Base-by-base conservation (phyloP, 2,797 vertebrate species). In the Ceryle rudis region DNA sequence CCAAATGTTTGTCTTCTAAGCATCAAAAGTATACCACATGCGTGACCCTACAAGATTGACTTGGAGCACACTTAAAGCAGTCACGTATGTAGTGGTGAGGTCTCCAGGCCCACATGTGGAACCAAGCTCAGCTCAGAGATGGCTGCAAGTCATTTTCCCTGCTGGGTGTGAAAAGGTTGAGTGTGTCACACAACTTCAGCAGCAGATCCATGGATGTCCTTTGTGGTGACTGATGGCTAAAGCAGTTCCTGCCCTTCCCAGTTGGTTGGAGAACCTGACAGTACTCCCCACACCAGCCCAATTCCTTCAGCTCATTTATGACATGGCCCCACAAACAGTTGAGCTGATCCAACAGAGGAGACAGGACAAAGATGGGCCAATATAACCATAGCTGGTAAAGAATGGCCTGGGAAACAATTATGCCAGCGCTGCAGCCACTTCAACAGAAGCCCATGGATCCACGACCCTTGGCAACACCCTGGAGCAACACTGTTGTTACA, bases 321-420 rank as follows among this genome's bases (percentile, higher is more conserved):
- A 28, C 8, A 15, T 2, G 7, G 28, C 57, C 20, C 17, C 44
- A 73, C n/a, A 37, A 52, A 54, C 6, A 78, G 20, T 5, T 51
- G 26, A 86, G 46, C 49, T 54, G 57, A 64, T 67, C n/a, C 52
- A 78, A 11, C 17, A 4, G 25, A 65, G 37, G 11, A 79, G 20
- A 61, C 1, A 44, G 8, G 14, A 31, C 9, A 51, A 51, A 65
- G 46, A 57, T 5, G 20, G 31, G 37, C 28, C 33, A 5, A 2
- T 7, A 23, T 10, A 20, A 74, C 18, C 52, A 81, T 0, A 0
- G 42, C 23, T 47, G 29, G 26, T n/a, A 74, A 66, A 0, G 3
- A 67, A 31, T 16, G 22, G 19, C n/a, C 41, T 44, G 33, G 33
- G 5, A 65, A 92, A 64, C 17, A 33, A 6, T 21, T 17, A 35